These are phyloP conservation scores for Aphodius granarius DNA, from an alignment of 2,888 invertebrate species.

Conservation along the genomic window DNA sequence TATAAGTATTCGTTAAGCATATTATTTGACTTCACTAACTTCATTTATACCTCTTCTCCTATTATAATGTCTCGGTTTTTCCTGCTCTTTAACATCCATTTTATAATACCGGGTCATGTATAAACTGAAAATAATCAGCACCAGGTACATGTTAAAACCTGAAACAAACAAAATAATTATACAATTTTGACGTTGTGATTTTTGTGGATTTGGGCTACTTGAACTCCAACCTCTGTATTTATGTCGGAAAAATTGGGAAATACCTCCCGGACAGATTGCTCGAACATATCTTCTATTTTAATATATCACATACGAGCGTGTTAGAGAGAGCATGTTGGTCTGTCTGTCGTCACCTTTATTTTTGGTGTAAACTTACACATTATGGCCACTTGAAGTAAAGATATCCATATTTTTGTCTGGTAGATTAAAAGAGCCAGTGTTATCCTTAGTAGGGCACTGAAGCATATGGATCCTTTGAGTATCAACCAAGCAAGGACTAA, in stretches of 20 bases:
- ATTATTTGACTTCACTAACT: neutral
- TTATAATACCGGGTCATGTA: neutral
- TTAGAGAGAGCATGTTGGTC: too few relatives aligned
- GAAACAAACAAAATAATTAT: too few relatives aligned
- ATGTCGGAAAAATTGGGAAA: too few relatives aligned
- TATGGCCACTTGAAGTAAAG: neutral
- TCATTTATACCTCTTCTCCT: neutral
- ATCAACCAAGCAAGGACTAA: conserved; percentile 2
- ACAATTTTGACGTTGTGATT: too few relatives aligned
- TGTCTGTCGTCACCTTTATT: too few relatives aligned
- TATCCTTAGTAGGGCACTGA: neutral
- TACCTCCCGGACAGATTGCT: too few relatives aligned
- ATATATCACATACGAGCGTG: too few relatives aligned
- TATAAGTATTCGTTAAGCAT: neutral
- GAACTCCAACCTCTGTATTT: too few relatives aligned
- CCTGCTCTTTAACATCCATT: neutral
- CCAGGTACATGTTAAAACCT: neutral
- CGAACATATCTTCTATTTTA: neutral
- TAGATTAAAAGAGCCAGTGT: neutral
- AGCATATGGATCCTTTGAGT: neutral
- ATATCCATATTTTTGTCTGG: neutral
- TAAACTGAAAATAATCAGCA: neutral
- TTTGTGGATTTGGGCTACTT: too few relatives aligned
- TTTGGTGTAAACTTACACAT: conserved; percentile 2
- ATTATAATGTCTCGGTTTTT: neutral